Conservation (phyloP, 2,113 vertebrate genomes). For the Apodemus speciosus region DNA sequence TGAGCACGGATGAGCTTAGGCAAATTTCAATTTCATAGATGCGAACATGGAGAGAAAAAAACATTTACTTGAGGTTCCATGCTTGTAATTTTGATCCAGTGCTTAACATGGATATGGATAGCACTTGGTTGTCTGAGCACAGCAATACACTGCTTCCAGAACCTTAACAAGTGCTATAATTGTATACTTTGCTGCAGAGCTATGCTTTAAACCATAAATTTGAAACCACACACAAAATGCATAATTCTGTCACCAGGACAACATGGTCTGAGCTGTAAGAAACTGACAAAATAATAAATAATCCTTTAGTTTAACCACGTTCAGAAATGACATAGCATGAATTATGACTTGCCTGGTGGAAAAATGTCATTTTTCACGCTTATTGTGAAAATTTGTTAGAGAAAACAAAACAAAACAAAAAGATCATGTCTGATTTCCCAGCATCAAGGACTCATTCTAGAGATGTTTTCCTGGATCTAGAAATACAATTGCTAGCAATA, state of each 20-base stretch:
- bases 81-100: background rate
- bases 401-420: background rate
- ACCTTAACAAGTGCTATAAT: background rate
- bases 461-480: background rate
- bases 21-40: background rate
- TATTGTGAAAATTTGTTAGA: background rate
- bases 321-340: slow-evolving; percentile 8
- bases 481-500: background rate
- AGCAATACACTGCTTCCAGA: background rate
- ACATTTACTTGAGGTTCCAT: background rate
- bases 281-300: slow-evolving; percentile 36
- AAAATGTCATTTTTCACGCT: background rate
- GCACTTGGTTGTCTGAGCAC: background rate
- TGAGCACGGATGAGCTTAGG: background rate
- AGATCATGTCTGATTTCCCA: background rate
- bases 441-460: background rate
- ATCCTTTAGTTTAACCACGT: slow-evolving; percentile 15
- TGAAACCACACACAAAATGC: slow-evolving; percentile 19
- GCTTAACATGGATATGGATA: background rate
- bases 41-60: background rate
- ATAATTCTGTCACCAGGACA: slow-evolving; percentile 16
- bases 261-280: background rate
- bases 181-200: background rate
- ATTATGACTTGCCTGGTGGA: background rate
- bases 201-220: slow-evolving; percentile 16